Percentiles rank a stretch among this genome's conserved stretches.
Evolutionary conservation across 2,113 vertebrate genomes (phyloP).

Genomic region (Ophthalmolycus amberensis): DNA sequence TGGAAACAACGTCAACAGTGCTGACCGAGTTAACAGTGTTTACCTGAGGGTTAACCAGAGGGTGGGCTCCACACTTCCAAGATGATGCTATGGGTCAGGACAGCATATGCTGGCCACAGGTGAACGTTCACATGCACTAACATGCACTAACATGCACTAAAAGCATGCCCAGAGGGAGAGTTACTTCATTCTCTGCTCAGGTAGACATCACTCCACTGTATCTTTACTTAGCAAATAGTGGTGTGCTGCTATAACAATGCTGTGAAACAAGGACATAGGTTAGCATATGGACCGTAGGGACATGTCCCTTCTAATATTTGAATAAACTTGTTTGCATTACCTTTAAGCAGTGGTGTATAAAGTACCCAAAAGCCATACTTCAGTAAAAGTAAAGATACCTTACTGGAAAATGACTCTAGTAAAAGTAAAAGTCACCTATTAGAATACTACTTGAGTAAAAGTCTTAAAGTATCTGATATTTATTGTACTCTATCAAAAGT

Average conservation of each 20-base stretch:
- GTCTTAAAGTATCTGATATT: no score
- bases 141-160: not conserved
- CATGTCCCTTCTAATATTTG: not conserved
- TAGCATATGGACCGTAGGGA: not conserved
- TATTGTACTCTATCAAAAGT: no score
- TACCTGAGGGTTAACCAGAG: not conserved
- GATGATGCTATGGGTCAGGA: not conserved
- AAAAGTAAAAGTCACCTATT: no score
- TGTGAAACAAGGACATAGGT: not conserved
- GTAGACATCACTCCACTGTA: not conserved
- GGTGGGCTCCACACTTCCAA: not conserved
- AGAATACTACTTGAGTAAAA: no score
- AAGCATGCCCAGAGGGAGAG: not conserved
- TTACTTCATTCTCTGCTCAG: not conserved
- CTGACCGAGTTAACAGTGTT: not conserved
- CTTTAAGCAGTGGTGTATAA: not conserved
- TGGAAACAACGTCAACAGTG: not conserved
- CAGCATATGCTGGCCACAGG: not conserved
- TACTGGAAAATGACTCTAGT: no score
- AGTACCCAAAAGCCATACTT: no score
- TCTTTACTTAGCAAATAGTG: conserved; percentile 1
- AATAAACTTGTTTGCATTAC: not conserved
- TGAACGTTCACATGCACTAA: not conserved
- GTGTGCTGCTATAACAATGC: not conserved
- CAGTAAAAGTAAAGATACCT: no score